Percentiles rank a stretch among this genome's conserved stretches.
These are phyloP conservation scores for Cottus gobio DNA, from an alignment of 2,113 vertebrate genomes.

Conservation along the genomic window DNA sequence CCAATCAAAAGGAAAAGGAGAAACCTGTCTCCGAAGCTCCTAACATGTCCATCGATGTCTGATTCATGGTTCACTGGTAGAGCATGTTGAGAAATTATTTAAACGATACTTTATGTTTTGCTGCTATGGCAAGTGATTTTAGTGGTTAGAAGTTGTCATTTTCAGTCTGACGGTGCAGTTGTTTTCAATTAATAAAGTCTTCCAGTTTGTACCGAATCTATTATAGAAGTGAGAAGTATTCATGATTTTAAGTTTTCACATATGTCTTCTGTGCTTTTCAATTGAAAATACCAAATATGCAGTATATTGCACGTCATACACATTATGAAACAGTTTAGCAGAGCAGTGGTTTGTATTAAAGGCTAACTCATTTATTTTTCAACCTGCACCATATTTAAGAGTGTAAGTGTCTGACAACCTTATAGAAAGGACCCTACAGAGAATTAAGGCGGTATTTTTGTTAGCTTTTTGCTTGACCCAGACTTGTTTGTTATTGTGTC, in stretches of 20 bases:
- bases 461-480: not conserved
- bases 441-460: not conserved
- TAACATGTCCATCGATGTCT: not conserved
- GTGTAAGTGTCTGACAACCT: not conserved
- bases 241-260: not conserved
- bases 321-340: not conserved
- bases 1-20: not conserved
- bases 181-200: constrained; percentile 19
- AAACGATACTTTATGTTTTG: constrained; percentile 40
- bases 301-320: not conserved
- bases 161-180: constrained; percentile 2
- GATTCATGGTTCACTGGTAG: constrained; percentile 4
- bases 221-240: too few relatives aligned
- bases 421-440: not conserved
- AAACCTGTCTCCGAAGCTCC: not conserved
- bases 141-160: constrained; percentile 1
- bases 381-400: not conserved
- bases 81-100: constrained; percentile 11
- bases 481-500: not conserved
- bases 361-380: not conserved
- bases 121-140: constrained; percentile 40
- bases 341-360: constrained; percentile 4
- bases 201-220: not conserved
- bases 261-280: not conserved
- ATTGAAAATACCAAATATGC: not conserved